These are phyloP conservation scores for Tenrec ecaudatus DNA, from an alignment of 2,113 vertebrate species.

Conservation along the genomic window DNA sequence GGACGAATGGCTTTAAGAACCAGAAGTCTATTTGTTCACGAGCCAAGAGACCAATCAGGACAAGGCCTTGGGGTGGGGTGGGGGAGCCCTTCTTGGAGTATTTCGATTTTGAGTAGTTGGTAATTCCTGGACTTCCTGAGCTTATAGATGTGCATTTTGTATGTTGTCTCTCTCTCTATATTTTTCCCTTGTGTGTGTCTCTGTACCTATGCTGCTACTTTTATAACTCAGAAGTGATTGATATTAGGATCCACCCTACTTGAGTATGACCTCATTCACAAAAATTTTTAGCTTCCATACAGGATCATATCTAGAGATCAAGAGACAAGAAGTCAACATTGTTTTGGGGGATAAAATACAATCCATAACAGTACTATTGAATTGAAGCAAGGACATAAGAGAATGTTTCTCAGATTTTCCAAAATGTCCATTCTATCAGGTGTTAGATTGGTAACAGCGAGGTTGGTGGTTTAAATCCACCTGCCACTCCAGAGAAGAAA, in stretches of 20 bases:
- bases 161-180: not conserved
- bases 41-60: not conserved
- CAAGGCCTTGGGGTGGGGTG: too few species aligned
- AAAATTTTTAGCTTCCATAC: not conserved
- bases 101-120: not conserved
- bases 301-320: not conserved
- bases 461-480: too few species aligned
- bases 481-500: too few species aligned
- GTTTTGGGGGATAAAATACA: not conserved
- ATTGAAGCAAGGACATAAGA: conserved; percentile 30
- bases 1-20: not conserved
- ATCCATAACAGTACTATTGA: not conserved
- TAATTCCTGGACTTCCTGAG: not conserved
- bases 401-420: conserved; percentile 15
- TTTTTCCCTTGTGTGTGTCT: not conserved
- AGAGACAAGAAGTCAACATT: not conserved
- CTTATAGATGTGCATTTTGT: not conserved
- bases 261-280: not conserved
- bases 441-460: too few species aligned
- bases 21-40: not conserved
- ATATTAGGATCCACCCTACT: not conserved
- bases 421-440: conserved; percentile 21
- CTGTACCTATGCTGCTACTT: not conserved
- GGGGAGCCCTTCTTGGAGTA: not conserved
- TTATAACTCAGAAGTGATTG: not conserved